Evolutionary conservation across 2,888 invertebrate genomes (phyloP), one percentile per base, ranked within the genome.

Genomic region (Eupelmus urozonus): DNA sequence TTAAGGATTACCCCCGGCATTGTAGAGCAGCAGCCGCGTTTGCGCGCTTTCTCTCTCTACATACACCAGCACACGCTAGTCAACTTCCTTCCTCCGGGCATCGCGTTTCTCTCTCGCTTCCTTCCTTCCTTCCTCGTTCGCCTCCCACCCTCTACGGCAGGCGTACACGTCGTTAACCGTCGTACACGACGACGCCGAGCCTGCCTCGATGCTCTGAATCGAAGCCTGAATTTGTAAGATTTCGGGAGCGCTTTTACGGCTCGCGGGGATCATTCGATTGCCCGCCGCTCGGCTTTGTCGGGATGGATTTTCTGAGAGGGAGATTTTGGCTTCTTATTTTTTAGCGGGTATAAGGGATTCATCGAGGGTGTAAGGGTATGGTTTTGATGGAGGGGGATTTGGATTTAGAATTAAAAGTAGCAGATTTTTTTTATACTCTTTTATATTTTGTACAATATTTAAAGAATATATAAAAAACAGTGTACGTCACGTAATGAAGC

Each of bases 1-100:
- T 82, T 55, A 81, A 82, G 86, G 86, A 86, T 86, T 85, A 85
- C 84, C 81, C 71, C 18, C 18, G 73, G 45, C 34, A 65, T 65
- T 63, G 63, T 55, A 40, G 25, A 40, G 5, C 20, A 57, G 25
- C 23, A 29, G 45, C 53, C 20, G 7, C 34, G 11, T 13, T 59
- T n/a, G 23, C 2, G 23, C 42, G 3, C 18, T 20, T 27, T 2
- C 60, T 49, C 65, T 40, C 34, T 25, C 16, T 29, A 69, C 55
- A 3, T 18, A n/a, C 40, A 42, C 55, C n/a, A n/a, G n/a, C n/a
- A n/a, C n/a, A 16, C 23, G 18, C 67, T n/a, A 67, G 53, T 23
- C 67, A 25, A n/a, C 79, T 79, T 76, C 76, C 75, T 78, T 81
- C 82, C 65, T 82, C 76, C 49, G 49, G 49, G 49, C 49, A n/a